Percentiles rank a stretch among this genome's conserved stretches.
Evolutionary conservation across 2,888 invertebrate genomes (phyloP).

Genomic region (Chrysina gloriosa): DNA sequence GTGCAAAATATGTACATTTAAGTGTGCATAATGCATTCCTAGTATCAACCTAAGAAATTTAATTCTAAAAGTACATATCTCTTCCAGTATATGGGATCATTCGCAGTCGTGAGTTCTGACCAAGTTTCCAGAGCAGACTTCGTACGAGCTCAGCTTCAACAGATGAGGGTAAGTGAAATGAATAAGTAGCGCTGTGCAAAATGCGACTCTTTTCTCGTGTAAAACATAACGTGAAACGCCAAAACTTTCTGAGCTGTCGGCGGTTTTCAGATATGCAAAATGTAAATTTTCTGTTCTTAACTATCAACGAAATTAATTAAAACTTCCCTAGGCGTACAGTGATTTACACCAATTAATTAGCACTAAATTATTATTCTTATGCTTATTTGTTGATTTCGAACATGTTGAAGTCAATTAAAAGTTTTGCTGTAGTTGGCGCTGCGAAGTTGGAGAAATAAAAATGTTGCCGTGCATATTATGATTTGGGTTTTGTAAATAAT

Average conservation of each 20-base stretch:
- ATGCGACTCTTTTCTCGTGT: slow-evolving; percentile 23
- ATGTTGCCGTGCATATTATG: too few relatives aligned
- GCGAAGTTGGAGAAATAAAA: neutral
- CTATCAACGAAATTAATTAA: slow-evolving; percentile 34
- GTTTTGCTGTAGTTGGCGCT: neutral
- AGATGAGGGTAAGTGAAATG: slow-evolving; percentile 69
- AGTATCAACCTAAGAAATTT: slow-evolving; percentile 6
- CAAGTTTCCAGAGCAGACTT: slow-evolving; percentile 73
- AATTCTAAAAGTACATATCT: slow-evolving; percentile 49
- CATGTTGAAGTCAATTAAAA: neutral
- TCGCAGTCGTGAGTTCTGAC: slow-evolving; percentile 78
- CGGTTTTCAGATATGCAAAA: slow-evolving; percentile 27
- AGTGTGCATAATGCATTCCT: neutral
- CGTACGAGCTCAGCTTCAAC: slow-evolving; percentile 73
- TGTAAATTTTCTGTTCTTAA: slow-evolving; percentile 18
- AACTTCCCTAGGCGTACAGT: slow-evolving; percentile 1
- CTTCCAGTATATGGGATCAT: slow-evolving; percentile 82
- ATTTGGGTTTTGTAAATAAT: too few relatives aligned
- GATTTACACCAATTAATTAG: slow-evolving; percentile 15
- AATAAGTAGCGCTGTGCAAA: slow-evolving; percentile 27
- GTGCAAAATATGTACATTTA: neutral
- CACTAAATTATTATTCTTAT: slow-evolving; percentile 12
- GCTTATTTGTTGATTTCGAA: slow-evolving; percentile 8
- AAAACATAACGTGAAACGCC: slow-evolving; percentile 5
- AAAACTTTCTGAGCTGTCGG: slow-evolving; percentile 20